Evolutionary conservation across 2,797 vertebrate genomes (phyloP).

Genomic region (Muscicapa comitata): DNA sequence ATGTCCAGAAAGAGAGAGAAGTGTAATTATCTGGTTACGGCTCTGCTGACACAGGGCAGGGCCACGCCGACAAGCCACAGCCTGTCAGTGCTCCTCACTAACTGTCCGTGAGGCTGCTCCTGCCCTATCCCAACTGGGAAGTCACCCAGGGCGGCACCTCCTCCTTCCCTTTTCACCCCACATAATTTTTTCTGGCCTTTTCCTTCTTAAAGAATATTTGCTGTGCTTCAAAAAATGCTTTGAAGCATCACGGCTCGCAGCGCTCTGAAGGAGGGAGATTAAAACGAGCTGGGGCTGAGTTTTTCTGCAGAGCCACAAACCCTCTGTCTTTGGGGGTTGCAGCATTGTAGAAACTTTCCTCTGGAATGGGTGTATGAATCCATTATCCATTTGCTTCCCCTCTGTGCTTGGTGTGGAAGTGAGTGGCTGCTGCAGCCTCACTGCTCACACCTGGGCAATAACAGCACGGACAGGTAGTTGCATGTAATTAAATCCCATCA

Average conservation of each 20-base stretch:
- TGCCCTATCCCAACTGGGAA: background rate
- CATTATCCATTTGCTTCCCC: background rate
- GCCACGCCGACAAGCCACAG: background rate
- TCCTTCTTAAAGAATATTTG: background rate
- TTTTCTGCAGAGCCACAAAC: background rate
- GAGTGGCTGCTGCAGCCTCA: accelerated
- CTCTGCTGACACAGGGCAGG: constrained; percentile 48
- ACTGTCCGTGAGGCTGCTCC: background rate
- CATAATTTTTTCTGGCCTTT: accelerated
- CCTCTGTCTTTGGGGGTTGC: background rate
- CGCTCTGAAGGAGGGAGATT: accelerated
- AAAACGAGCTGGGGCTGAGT: background rate
- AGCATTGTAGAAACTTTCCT: accelerated
- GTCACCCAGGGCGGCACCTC: background rate
- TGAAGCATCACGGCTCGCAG: background rate
- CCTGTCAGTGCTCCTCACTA: background rate
- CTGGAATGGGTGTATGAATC: background rate
- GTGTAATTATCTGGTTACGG: background rate
- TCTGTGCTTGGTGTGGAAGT: accelerated
- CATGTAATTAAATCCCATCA: accelerated
- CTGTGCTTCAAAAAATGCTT: background rate
- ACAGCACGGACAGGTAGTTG: background rate
- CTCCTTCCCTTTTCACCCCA: background rate
- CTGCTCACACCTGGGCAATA: background rate
- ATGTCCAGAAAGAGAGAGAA: background rate